phyloP scores from a whole-genome alignment of 1,140 invertebrate genomes.

The Halictus rubicundus region DNA sequence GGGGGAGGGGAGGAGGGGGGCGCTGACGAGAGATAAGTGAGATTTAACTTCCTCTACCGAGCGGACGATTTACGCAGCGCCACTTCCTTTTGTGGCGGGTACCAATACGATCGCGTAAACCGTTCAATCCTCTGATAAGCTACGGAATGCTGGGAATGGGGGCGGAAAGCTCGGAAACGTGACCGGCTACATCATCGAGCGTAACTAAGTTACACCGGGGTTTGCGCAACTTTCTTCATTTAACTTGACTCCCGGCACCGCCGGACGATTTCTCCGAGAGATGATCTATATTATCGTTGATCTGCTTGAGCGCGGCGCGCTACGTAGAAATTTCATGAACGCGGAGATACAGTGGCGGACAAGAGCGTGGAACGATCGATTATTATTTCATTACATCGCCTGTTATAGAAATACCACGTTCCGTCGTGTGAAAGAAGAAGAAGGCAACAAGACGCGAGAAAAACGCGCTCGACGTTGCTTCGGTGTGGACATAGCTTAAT shows the following conservation, averaged over 20 bases:
- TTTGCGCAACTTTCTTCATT: conserved; percentile 55
- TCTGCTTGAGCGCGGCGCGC: too few species aligned
- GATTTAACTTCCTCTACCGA: conserved; percentile 43
- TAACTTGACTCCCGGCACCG: not conserved
- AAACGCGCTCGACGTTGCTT: too few species aligned
- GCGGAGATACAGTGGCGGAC: not conserved
- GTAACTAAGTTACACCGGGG: conserved; percentile 13
- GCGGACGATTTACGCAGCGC: conserved; percentile 48
- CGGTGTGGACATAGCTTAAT: too few species aligned
- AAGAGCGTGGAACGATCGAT: too few species aligned
- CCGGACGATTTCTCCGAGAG: not conserved
- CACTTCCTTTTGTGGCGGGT: conserved; percentile 35
- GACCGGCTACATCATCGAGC: conserved; percentile 34
- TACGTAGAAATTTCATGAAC: too few species aligned
- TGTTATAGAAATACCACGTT: too few species aligned
- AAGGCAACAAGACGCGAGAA: too few species aligned
- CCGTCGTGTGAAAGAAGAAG: too few species aligned
- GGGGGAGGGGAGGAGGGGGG: too few species aligned
- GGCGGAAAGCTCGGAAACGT: conserved; percentile 36
- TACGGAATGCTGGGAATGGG: conserved; percentile 7
- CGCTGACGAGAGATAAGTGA: conserved; percentile 42
- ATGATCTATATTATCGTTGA: not conserved
- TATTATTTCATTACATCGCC: too few species aligned
- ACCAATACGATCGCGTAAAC: conserved; percentile 47
- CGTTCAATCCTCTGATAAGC: conserved; percentile 47